These are phyloP conservation scores for Tanytarsus gracilentus DNA, from an alignment of 2,888 invertebrate species.

Conservation along the genomic window DNA sequence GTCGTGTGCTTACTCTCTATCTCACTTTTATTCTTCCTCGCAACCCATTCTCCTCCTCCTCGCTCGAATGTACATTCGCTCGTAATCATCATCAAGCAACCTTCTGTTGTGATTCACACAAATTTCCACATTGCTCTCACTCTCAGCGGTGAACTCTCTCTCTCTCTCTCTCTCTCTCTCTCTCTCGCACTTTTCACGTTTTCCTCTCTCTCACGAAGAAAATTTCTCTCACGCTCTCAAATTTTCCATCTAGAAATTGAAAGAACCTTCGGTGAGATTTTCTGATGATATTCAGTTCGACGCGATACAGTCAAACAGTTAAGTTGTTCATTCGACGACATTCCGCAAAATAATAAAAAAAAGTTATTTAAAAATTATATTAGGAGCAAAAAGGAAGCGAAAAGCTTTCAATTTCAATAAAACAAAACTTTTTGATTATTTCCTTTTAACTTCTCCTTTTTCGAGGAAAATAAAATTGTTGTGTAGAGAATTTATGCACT, in stretches of 20 bases:
- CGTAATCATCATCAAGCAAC: not conserved
- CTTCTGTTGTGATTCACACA: slow-evolving; percentile 14
- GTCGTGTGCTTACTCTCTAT: too few species aligned
- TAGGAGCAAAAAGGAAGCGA: slow-evolving; percentile 1
- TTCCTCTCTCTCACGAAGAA: not conserved
- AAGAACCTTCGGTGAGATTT: too few species aligned
- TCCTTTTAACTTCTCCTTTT: too few species aligned
- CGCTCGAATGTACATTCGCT: not conserved
- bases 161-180: not conserved
- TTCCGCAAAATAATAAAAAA: not conserved
- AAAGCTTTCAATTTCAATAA: too few species aligned
- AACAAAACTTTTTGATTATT: too few species aligned
- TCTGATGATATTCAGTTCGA: slow-evolving; percentile 10
- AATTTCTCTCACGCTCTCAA: not conserved
- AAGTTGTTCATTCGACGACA: slow-evolving; percentile 13
- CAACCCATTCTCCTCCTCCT: not conserved
- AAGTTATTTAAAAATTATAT: not conserved
- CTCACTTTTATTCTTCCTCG: not conserved
- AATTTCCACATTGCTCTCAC: not conserved
- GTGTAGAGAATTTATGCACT: too few species aligned
- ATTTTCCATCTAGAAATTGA: not conserved
- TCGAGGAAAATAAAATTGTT: too few species aligned
- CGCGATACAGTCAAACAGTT: slow-evolving; percentile 3
- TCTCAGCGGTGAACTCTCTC: not conserved
- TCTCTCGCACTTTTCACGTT: not conserved